Base-by-base conservation (phyloP, 2,888 invertebrate species). In the Synanthedon andrenaeformis region DNA sequence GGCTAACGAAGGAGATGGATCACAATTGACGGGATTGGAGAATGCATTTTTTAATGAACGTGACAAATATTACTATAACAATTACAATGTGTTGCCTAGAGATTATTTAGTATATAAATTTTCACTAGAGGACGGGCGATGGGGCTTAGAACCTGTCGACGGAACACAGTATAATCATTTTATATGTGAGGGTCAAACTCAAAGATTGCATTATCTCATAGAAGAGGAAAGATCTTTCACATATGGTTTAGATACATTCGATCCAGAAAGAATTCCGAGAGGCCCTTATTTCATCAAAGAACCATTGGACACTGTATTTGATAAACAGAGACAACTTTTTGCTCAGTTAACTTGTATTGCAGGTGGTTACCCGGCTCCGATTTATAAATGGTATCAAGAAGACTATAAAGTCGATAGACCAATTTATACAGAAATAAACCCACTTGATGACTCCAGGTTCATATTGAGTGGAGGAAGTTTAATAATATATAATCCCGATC, bases 381-480 rank as follows among this genome's bases (percentile, higher is more conserved):
- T 91, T 0, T 98, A 98, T 71, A 91, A 93, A 67, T 98, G 96
- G 97, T 97, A 90, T 72, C 92, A 93, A 70, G 96, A 96, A 83
- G 92, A 94, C 63, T 96, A 95, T 74, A 91, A 93, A 63, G 93
- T 95, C 60, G 94, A 95, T 70, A 89, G 90, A 53, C 81, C 95
- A 11, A 87, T 92, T 55, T 93, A 92, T 52, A 89, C 84, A 53
- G 89, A 89, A 72, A 95, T 97, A 61, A 92, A 97, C 77, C 96
- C 96, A 0, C 74, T 96, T 51, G 70, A 72, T 41, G 92, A 96
- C 68, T 71, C 83, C 19, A 91, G 96, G 55, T 96, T 93, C 69
- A 96, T 97, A 2, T 79, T 97, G 6, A 96, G 96, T 66, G 98
- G 98, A 56, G 98, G 98, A 28, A 93, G 93, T 58, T 86, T 98